Evolutionary conservation across 2,797 vertebrate species (phyloP), one percentile per base, ranked within the genome.

Genomic region (Rachycentron canadum): DNA sequence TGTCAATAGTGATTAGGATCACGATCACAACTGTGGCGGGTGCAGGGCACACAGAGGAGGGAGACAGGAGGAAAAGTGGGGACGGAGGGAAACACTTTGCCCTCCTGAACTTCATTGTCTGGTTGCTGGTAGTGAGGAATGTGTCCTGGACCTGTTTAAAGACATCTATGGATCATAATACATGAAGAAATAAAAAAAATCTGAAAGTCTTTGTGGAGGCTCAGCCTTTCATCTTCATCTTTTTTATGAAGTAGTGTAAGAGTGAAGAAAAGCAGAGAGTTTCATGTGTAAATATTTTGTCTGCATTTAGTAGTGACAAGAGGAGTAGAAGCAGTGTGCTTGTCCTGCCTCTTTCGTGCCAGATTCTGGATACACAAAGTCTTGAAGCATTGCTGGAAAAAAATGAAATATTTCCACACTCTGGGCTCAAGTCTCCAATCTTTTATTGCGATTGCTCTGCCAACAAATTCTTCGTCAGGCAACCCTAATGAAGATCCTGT

Each of bases 1-100:
- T 96, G 97, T 97, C 97, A 95, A 96, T 96, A 96, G 92, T 95
- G 96, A 97, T 96, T 93, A 93, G 78, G 72, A 90, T 93, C 92
- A 88, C 5, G 61, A 84, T 90, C 91, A 85, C 77, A 70, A 90
- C 84, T 79, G 83, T 52, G 76, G 83, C 23, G 73, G 88, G 75
- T 77, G 84, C 45, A 55, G 78, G 73, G 84, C 64, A 36, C 34
- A 8, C 57, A 43, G 72, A 63, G 62, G 43, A 64, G 41, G 26
- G 23, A 67, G 77, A 65, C 32, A 52, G 45, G 65, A 40, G 49
- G 71, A 67, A 78, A 47, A 25, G 55, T 38, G 56, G 69, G 36
- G 63, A 60, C 28, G 38, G 50, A 21, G 50, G 73, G 78, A 56
- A 65, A 75, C 72, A 34, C 49, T 83, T 79, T 58, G 23, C 62